Evolutionary conservation across 2,113 vertebrate genomes (phyloP), one percentile per base, ranked within the genome.

Genomic region (Stigmatopora argus): DNA sequence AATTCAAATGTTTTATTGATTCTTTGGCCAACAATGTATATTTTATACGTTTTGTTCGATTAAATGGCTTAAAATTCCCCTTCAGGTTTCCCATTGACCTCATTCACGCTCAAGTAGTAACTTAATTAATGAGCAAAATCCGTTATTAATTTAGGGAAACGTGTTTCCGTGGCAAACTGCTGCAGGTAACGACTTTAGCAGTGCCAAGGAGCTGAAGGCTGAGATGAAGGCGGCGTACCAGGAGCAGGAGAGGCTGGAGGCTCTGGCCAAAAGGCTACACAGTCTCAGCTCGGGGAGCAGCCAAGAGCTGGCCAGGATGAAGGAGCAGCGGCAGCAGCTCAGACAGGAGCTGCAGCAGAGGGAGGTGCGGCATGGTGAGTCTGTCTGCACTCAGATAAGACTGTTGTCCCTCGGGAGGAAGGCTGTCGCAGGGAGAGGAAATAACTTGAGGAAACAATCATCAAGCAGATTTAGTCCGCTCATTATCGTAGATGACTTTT

Each of bases 131-230:
- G 81, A 41, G 38, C 77, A 66, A 44, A 83, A 75, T 19, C 5
- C n/a, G 78, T 77, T 68, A 35, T 79, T 78, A 80, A 81, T 74
- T 62, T 70, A 41, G 26, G 31, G 21, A 78, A 73, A 84, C 73
- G 75, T 71, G 59, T 68, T 78, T 69, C 65, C 64, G 46, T 65
- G 72, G 63, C 72, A 59, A 69, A 1, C 35, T 6, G 69, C 48
- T 66, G 38, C 78, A 96, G 94, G 94, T 89, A 89, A 84, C 74
- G 91, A 94, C 78, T 97, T 96, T 10, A 62, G 88, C 78, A 91
- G 89, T 61, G 94, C 94, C 0, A 95, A 94, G 79, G 92, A 94
- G 71, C 86, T 95, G 65, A 80, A 87, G 45, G 92, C 92, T 62
- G 94, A 96, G 89, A 94, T 95, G 74, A 85, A 86, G 74, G 89